Evolutionary conservation across 1,140 invertebrate genomes (phyloP).

Genomic region (Phthorimaea operculella): DNA sequence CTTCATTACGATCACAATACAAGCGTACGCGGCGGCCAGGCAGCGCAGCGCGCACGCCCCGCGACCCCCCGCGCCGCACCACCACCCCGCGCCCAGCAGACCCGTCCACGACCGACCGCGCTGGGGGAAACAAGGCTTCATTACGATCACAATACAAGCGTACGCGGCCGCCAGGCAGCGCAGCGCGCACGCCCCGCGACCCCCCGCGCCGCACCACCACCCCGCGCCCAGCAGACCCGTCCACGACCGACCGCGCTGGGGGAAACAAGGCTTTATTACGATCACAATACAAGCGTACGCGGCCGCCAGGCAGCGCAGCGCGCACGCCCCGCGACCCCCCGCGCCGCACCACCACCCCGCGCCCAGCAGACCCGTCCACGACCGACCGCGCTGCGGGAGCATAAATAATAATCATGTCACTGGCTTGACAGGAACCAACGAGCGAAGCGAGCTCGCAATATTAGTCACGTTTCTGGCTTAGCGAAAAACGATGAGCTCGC

Average conservation of each 20-base stretch:
- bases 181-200: slow-evolving; percentile 39
- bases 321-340: slow-evolving; percentile 42
- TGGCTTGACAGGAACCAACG: too few species aligned
- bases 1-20: too few species aligned
- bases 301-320: slow-evolving; percentile 35
- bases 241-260: slow-evolving; percentile 28
- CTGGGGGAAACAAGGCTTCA: slow-evolving; percentile 9
- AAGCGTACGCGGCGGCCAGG: slow-evolving; percentile 29
- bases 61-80: slow-evolving; percentile 52
- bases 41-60: slow-evolving; percentile 43
- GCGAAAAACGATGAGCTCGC: too few species aligned
- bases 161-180: slow-evolving; percentile 37
- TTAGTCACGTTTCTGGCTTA: too few species aligned
- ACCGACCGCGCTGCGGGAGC: slow-evolving; percentile 19
- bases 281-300: too few species aligned
- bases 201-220: slow-evolving; percentile 56
- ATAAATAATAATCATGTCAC: too few species aligned
- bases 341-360: slow-evolving; percentile 58
- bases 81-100: slow-evolving; percentile 39
- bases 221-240: slow-evolving; percentile 32
- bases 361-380: slow-evolving; percentile 30
- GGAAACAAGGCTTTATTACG: background rate
- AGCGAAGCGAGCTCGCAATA: too few species aligned
- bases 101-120: slow-evolving; percentile 30
- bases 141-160: too few species aligned